Conservation (phyloP, 2,888 invertebrate genomes). For the Proisotoma minuta region DNA sequence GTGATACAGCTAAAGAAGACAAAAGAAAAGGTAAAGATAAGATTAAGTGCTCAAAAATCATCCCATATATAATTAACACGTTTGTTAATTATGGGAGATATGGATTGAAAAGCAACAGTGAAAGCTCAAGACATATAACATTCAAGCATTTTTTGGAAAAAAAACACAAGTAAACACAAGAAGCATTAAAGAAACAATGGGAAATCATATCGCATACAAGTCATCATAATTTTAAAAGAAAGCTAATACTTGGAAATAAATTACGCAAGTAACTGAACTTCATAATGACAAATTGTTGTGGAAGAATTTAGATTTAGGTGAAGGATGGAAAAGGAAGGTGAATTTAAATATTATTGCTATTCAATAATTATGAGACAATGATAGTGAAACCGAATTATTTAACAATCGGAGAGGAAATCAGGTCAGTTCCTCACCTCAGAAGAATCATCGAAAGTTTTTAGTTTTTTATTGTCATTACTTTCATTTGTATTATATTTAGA, state of each 20-base stretch:
- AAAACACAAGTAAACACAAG: constrained; percentile 13
- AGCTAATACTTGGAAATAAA: not conserved
- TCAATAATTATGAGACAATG: not conserved
- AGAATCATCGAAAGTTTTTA: not conserved
- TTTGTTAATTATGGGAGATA: constrained; percentile 5
- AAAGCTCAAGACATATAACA: constrained; percentile 45
- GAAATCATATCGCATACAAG: constrained; percentile 10
- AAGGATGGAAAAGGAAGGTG: not conserved
- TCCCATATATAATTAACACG: not conserved
- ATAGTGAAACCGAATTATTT: not conserved
- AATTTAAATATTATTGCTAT: not conserved
- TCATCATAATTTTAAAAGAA: not conserved
- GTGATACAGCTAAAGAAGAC: constrained; percentile 42
- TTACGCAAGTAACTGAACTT: not conserved
- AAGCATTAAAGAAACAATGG: constrained; percentile 19
- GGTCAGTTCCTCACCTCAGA: not conserved
- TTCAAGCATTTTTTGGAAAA: constrained; percentile 11
- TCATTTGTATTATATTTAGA: no score
- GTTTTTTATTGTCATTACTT: not conserved
- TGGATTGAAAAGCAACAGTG: constrained; percentile 36
- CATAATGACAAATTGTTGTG: not conserved
- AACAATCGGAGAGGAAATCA: not conserved
- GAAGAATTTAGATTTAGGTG: not conserved
- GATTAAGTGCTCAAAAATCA: not conserved
- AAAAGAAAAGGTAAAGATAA: constrained; percentile 15